These are phyloP conservation scores for Salvelinus namaycush DNA, from an alignment of 2,113 vertebrate species.

Conservation along the genomic window DNA sequence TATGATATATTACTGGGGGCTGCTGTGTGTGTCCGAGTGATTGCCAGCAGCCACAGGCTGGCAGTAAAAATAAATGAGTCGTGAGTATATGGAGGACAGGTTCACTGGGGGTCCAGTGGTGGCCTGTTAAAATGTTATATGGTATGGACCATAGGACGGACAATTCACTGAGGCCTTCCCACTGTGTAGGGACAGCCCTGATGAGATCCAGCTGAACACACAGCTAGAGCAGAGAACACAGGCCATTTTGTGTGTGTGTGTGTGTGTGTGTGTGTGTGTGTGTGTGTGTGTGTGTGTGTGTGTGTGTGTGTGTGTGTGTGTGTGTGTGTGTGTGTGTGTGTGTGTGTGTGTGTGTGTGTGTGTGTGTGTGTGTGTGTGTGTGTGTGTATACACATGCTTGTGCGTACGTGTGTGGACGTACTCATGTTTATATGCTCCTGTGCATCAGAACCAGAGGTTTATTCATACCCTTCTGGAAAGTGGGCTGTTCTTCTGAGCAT, in stretches of 20 bases:
- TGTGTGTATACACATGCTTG: neutral
- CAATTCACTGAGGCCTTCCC: neutral
- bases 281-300: no score
- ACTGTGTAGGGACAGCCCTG: slow-evolving; percentile 1
- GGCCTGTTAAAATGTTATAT: neutral
- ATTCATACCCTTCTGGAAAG: neutral
- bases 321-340: neutral
- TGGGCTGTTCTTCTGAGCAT: neutral
- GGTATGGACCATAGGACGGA: neutral
- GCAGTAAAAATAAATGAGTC: slow-evolving; percentile 14
- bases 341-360: neutral
- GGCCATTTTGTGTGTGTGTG: neutral
- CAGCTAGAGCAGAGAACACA: neutral
- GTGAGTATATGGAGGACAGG: neutral
- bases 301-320: no score
- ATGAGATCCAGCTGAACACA: slow-evolving; percentile 22
- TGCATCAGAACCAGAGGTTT: neutral
- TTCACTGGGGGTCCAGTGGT: neutral
- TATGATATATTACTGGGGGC: neutral
- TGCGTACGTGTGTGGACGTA: neutral
- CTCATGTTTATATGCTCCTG: neutral
- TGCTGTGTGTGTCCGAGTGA: neutral
- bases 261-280: no score
- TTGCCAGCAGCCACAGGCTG: slow-evolving; percentile 1
- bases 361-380: slow-evolving; percentile 3